These are phyloP conservation scores for Eulemur macaco DNA, from an alignment of 2,113 vertebrate species.

Conservation along the genomic window DNA sequence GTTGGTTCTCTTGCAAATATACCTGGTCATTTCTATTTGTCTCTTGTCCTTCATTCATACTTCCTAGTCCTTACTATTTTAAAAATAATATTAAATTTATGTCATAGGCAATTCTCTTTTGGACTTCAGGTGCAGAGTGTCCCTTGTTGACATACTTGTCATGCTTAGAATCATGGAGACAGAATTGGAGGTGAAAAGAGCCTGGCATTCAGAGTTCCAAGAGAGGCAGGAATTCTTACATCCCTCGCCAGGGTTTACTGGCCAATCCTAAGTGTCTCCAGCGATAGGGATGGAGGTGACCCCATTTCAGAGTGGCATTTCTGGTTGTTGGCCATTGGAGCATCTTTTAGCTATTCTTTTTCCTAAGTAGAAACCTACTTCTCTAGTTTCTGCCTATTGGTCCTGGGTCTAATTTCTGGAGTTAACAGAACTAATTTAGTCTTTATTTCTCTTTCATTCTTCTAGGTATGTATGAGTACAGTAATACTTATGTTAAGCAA, in stretches of 20 bases:
- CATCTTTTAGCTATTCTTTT: neutral
- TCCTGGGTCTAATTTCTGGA: neutral
- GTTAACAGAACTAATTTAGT: neutral
- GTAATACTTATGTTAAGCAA: neutral
- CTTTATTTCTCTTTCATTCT: neutral
- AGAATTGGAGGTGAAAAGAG: neutral
- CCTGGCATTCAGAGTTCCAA: neutral
- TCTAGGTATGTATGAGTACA: neutral
- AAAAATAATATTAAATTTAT: neutral
- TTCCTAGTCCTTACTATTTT: neutral
- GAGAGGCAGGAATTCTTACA: neutral
- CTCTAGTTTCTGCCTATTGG: neutral
- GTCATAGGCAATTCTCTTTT: neutral
- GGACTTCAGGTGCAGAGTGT: neutral
- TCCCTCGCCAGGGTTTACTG: rapidly evolving
- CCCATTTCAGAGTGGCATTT: too few species aligned
- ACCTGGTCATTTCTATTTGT: neutral
- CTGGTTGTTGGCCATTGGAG: neutral
- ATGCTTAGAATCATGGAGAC: neutral
- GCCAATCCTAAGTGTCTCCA: neutral
- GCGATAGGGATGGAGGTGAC: too few species aligned
- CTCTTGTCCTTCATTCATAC: neutral
- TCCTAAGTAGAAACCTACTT: neutral
- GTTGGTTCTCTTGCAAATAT: neutral
- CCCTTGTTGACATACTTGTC: neutral